These are phyloP conservation scores for Pantherophis guttatus DNA, from an alignment of 2,113 vertebrate genomes.

Conservation along the genomic window DNA sequence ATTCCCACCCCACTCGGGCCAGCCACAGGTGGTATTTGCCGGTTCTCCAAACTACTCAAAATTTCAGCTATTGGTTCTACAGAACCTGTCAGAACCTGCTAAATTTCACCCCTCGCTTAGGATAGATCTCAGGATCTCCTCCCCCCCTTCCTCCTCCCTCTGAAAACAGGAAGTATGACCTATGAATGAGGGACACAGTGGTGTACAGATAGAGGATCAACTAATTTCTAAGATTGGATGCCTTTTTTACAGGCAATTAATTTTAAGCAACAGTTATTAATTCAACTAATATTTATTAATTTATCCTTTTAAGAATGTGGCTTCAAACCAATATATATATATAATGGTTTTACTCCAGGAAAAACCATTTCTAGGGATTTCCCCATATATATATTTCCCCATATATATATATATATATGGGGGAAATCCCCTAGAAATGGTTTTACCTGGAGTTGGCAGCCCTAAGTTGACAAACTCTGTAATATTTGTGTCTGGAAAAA, in stretches of 20 bases:
- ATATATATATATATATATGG: background rate
- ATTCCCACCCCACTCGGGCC: no score
- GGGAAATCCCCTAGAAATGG: background rate
- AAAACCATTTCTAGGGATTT: no score
- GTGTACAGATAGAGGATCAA: background rate
- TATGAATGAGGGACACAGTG: background rate
- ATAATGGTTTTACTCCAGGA: no score
- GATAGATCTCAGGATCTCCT: background rate
- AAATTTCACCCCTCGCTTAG: background rate
- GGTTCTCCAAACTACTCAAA: no score
- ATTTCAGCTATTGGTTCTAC: no score
- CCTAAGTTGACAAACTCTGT: background rate
- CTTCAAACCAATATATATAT: background rate
- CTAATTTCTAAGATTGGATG: background rate
- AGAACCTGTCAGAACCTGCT: no score
- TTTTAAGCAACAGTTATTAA: background rate
- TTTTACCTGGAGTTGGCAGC: background rate
- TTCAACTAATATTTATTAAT: background rate
- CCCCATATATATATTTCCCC: no score
- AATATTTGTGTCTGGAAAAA: background rate
- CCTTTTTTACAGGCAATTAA: background rate
- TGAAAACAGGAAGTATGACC: background rate
- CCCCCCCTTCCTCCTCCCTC: background rate
- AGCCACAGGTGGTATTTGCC: no score
- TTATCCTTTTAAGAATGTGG: background rate